Evolutionary conservation across 2,113 vertebrate genomes (phyloP), one percentile per base, ranked within the genome.

Genomic region (Melierax canorus): DNA sequence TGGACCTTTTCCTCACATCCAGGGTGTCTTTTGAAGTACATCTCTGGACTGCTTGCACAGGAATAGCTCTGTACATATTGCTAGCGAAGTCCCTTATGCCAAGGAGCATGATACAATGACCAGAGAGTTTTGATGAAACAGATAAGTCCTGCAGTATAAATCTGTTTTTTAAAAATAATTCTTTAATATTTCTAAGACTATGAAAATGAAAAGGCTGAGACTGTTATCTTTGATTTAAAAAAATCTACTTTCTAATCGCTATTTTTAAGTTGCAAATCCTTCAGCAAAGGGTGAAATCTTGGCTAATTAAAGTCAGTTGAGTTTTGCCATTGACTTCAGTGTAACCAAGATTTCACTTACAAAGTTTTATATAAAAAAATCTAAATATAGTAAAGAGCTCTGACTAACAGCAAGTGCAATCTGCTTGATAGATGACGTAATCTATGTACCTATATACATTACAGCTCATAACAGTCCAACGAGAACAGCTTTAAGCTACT

Each of bases 381-480:
- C 51, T 94, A 91, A 88, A 83, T 76, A 38, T 58, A 96, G 80
- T 38, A 58, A 46, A 88, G 39, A 85, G 34, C 34, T 95, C 84
- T 94, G 94, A 92, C 72, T 96, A 96, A 94, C 34, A 91, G 64
- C 46, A 87, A 92, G 30, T 62, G 53, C 62, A 96, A 95, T 94
- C 90, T 95, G 45, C 67, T 94, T 82, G 71, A 72, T n/a, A 88
- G 69, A 89, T 95, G 66, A 88, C 0, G 0, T 73, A 84, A 63
- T 84, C 71, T 59, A 16, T 46, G 36, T 87, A 72, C 82, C 79
- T 66, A 90, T 76, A 69, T 59, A 69, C 51, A 74, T n/a, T 66
- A 66, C 45, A 83, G 86, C 60, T 95, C 19, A 26, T 34, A 92
- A 59, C 32, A 81, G 23, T n/a, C 69, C 53, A 71, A 66, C 32